Evolutionary conservation across 2,888 invertebrate species (phyloP), one percentile per base, ranked within the genome.

Genomic region (Parnassius smintheus): DNA sequence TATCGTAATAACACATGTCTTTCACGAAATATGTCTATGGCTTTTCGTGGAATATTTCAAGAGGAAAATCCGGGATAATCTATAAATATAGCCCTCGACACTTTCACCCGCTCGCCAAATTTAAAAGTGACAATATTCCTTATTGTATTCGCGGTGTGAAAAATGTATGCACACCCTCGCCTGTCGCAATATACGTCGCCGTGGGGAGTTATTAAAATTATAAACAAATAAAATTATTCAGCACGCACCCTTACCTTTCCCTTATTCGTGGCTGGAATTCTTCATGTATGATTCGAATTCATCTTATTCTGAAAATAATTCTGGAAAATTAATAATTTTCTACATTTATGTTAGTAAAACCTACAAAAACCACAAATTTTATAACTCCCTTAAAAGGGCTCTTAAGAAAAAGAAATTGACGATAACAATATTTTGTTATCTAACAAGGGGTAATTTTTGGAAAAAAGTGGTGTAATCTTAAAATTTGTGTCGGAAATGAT

Each of bases 151-250:
- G 72, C 69, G 75, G 75, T 73, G 82, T 84, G 87, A 88, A 87
- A 89, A 90, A 90, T 88, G 82, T 85, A 85, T 83, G 82, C 85
- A 81, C 84, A 80, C 86, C 86, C 86, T 78, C 68, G 70, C 60
- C 56, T 56, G 56, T 65, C 65, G 73, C 72, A 76, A 82, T 78
- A 81, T 80, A 80, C 74, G 77, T 66, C 75, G 79, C 73, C 74
- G 75, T 73, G 72, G 85, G 88, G 88, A 82, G 87, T 88, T 90
- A 91, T 91, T 90, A 90, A 89, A 90, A 89, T 90, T 89, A 89
- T 88, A 89, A 89, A 90, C 89, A 90, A 89, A 90, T 90, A 90
- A 87, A 86, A 88, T 87, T 88, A 88, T 88, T 86, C 88, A 79
- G 75, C 69, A 75, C 78, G 74, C 81, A 80, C 85, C 83, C 83